Evolutionary conservation across 2,113 vertebrate species (phyloP), one percentile per base, ranked within the genome.

Genomic region (Phocoena phocoena): DNA sequence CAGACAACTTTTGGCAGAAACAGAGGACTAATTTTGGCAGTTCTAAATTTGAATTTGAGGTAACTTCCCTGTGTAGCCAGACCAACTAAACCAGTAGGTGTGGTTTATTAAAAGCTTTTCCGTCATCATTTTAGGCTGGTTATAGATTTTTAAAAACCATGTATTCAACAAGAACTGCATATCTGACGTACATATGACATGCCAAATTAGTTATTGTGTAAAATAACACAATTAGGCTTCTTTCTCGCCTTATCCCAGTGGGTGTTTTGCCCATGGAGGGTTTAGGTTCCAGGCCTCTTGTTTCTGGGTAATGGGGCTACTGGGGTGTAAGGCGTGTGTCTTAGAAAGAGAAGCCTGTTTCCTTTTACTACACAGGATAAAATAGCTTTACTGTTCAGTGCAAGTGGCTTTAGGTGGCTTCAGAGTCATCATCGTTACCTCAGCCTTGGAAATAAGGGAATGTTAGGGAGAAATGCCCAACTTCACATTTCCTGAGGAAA

Each of bases 1-100:
- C 99, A 15, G 99, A 99, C 98, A 99, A 99, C 99, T 99, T 99
- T 98, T 99, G 99, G 99, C 99, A 99, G 98, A 99, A 99, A 96
- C 99, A 99, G 98, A 99, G 99, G 98, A 99, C 99, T 96, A 99
- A 99, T 98, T 99, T 99, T 70, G 99, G 99, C 98, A 99, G 99
- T 98, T 99, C 99, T 58, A 99, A 99, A 98, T 99, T 99, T 98
- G 99, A 99, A 98, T 99, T 99, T 98, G 99, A 99, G 99, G 99
- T 99, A 98, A 98, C 98, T 77, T 88, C 65, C 81, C n/a, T 1
- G 68, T 28, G 77, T 82, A 70, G 62, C 50, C 73, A 96, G 84
- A 81, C 73, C n/a, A 28, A 3, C 82, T 44, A 17, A 63, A 33
- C 50, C 63, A 58, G 9, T 14, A 28, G 41, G 12, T 14, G 13